Evolutionary conservation across 2,888 invertebrate species (phyloP).

Genomic region (Amblyteles armatorius): DNA sequence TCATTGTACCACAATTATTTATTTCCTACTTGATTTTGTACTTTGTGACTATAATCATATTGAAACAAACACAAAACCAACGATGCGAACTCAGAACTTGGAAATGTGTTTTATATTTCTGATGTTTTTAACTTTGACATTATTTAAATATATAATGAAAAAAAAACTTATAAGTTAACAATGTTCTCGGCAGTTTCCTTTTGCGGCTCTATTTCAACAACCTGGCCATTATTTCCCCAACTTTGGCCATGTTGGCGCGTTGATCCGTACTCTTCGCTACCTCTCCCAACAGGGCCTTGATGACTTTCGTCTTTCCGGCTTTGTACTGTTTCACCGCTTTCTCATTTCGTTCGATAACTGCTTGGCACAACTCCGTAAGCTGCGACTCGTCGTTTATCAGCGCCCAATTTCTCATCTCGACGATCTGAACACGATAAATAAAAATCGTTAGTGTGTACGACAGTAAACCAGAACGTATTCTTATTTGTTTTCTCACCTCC

Average conservation of each 20-base stretch:
- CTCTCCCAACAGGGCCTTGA: conserved; percentile 88
- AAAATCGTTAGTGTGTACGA: not conserved
- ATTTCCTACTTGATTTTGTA: conserved; percentile 83
- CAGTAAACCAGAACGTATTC: not conserved
- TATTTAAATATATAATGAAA: conserved; percentile 76
- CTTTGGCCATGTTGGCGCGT: conserved; percentile 89
- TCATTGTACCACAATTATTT: conserved; percentile 79
- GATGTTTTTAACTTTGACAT: conserved; percentile 78
- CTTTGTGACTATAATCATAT: conserved; percentile 79
- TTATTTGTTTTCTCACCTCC: conserved; percentile 79
- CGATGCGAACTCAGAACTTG: conserved; percentile 68
- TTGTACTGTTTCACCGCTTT: conserved; percentile 89
- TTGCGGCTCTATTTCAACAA: conserved; percentile 83
- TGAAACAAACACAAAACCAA: conserved; percentile 64
- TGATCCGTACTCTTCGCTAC: conserved; percentile 87
- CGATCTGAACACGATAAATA: conserved; percentile 84
- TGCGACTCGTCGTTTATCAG: conserved; percentile 88
- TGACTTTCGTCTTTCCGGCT: conserved; percentile 89
- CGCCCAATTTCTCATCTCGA: conserved; percentile 88
- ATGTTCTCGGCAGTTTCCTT: conserved; percentile 29
- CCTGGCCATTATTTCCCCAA: conserved; percentile 87
- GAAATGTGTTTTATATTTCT: conserved; percentile 80
- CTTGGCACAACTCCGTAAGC: conserved; percentile 87
- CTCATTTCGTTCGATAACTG: conserved; percentile 88
- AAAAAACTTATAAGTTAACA: conserved; percentile 50